A percentile compares a stretch with the other conserved stretches of the same genome.
phyloP scores from a whole-genome alignment of 2,113 vertebrate genomes.

The Campylorhamphus procurvoides region DNA sequence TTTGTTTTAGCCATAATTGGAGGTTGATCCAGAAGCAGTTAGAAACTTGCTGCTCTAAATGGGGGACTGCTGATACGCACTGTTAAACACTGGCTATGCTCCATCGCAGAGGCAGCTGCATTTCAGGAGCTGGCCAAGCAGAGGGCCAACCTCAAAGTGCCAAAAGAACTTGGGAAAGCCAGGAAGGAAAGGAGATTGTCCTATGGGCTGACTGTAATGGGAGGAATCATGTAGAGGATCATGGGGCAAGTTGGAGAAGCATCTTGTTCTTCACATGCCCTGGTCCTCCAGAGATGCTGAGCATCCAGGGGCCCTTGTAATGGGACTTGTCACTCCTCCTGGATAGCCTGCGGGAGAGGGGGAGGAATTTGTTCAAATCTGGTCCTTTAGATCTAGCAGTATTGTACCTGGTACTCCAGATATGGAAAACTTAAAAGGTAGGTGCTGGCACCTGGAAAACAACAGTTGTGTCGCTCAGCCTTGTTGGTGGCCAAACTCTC shows the following conservation, averaged over 20 bases:
- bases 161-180: background rate
- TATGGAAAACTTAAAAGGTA: background rate
- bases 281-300: background rate
- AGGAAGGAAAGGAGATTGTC: background rate
- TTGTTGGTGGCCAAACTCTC: background rate
- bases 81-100: slow-evolving; percentile 16
- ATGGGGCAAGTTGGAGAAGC: background rate
- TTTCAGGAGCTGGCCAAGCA: slow-evolving; percentile 3
- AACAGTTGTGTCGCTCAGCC: background rate
- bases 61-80: background rate
- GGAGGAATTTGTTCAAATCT: background rate
- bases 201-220: background rate
- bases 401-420: background rate
- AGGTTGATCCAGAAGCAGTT: background rate
- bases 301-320: background rate
- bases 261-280: background rate
- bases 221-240: background rate
- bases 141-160: background rate
- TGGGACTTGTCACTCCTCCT: background rate
- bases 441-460: background rate
- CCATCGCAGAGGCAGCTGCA: background rate
- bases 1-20: background rate
- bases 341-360: accelerated
- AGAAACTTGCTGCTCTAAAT: background rate
- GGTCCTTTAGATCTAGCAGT: background rate